These are phyloP conservation scores for Quadriops clusia DNA, from an alignment of 2,888 invertebrate genomes.

Conservation along the genomic window DNA sequence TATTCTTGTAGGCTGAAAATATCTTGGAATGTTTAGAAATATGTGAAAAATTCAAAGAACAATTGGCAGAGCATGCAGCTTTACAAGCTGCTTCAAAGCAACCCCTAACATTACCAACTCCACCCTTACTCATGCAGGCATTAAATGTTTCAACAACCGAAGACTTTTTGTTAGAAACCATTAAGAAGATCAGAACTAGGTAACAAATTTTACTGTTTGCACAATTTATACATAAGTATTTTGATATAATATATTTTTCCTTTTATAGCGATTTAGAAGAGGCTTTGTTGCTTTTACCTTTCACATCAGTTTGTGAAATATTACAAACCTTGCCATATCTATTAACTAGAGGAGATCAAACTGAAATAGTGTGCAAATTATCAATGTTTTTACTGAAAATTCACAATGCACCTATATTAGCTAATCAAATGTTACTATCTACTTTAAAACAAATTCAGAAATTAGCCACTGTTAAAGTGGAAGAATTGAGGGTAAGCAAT, in stretches of 20 bases:
- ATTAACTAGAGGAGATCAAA: conserved; percentile 53
- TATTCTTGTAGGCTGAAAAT: conserved; percentile 69
- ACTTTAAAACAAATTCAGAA: conserved; percentile 52
- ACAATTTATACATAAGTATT: neutral
- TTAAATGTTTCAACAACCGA: conserved; percentile 59
- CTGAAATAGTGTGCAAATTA: conserved; percentile 67
- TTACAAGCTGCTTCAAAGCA: conserved; percentile 29
- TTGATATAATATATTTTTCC: conserved; percentile 7
- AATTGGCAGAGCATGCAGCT: conserved; percentile 41
- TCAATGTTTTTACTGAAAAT: conserved; percentile 64
- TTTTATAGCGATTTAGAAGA: conserved; percentile 78
- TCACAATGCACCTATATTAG: conserved; percentile 68
- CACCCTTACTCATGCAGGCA: conserved; percentile 75
- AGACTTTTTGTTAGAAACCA: conserved; percentile 69
- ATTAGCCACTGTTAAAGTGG: conserved; percentile 42
- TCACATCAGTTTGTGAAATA: conserved; percentile 67
- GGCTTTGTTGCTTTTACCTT: conserved; percentile 73
- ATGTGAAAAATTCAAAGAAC: conserved; percentile 49
- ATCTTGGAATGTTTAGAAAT: conserved; percentile 84
- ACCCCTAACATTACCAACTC: conserved; percentile 39
- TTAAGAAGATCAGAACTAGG: conserved; percentile 73
- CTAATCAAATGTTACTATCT: conserved; percentile 55
- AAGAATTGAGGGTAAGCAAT: conserved; percentile 48
- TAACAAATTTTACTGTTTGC: conserved; percentile 26
- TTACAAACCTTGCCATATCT: conserved; percentile 59